Evolutionary conservation across 1,140 invertebrate species (phyloP), one percentile per base, ranked within the genome.

Genomic region (Eueides isabella): DNA sequence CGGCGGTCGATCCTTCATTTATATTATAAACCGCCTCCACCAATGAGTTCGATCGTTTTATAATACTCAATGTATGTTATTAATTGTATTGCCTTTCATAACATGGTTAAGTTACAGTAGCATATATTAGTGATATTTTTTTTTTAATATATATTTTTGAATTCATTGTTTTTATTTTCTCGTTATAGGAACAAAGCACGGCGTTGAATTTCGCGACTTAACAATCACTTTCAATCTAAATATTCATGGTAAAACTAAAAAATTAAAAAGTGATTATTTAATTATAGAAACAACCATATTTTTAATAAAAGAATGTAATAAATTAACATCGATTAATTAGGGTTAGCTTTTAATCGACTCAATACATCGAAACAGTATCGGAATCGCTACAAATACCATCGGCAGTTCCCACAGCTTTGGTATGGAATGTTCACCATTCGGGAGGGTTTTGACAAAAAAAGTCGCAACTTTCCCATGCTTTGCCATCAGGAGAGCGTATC

Each of bases 341-440:
- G 48, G 48, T 55, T 14, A 55, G 48, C 48, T 26, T n/a, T 87
- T 83, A 86, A 85, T 87, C 82, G 79, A 80, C 62, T 80, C 82
- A 82, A 87, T 85, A 79, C 78, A 81, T 84, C 41, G 41, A 44
- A 44, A 19, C 83, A 79, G 68, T 72, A 88, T 88, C 68, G 80
- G 85, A 85, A 88, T 88, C 84, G 84, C 85, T 86, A 83, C 65
- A 84, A 89, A 89, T 89, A 81, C 80, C 76, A 86, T 85, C 83
- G 85, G 84, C 65, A 65, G 77, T 90, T 91, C 89, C 87, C 89
- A 91, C 83, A 87, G 81, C 85, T 84, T 87, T 88, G 85, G 77
- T 67, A 83, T 76, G 82, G 87, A 89, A 90, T 91, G 78, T 87
- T 80, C 80, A 79, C 76, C 67, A 72, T 79, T 80, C 70, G 78